A percentile compares a stretch with the other conserved stretches of the same genome.
Conservation (phyloP, 2,113 vertebrate genomes). For the Prinia subflava region DNA sequence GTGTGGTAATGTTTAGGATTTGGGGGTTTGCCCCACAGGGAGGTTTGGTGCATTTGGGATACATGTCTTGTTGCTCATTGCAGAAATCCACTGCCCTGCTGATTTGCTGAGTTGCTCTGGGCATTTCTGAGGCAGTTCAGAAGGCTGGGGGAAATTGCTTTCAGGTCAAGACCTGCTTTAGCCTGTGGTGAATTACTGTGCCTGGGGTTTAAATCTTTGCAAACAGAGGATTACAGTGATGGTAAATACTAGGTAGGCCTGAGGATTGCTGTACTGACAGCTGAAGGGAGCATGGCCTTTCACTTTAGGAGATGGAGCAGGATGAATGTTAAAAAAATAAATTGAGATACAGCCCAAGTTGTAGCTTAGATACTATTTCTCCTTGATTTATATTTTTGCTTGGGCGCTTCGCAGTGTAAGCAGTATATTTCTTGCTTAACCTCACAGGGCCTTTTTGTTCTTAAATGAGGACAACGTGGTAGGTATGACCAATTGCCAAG, state of each 20-base stretch:
- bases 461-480: neutral
- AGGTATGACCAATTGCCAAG: neutral
- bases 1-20: neutral
- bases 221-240: slow-evolving; percentile 55
- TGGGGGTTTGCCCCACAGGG: neutral
- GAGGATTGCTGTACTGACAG: neutral
- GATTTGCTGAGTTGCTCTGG: neutral
- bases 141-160: slow-evolving; percentile 22
- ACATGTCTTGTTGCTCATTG: neutral
- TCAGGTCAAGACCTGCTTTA: slow-evolving; percentile 52
- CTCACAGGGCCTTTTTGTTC: neutral
- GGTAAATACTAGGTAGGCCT: slow-evolving; percentile 26
- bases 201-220: slow-evolving; percentile 51
- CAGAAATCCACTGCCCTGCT: neutral
- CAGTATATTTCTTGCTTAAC: slow-evolving; percentile 31
- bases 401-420: neutral
- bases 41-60: neutral
- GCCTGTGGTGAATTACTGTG: slow-evolving; percentile 22
- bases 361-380: slow-evolving; percentile 14
- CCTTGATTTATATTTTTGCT: slow-evolving; percentile 49
- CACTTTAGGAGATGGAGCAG: neutral
- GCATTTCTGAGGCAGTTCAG: neutral
- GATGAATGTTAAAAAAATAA: slow-evolving; percentile 8
- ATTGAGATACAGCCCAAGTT: slow-evolving; percentile 1
- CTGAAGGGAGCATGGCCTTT: neutral